phyloP scores from a whole-genome alignment of 1,140 invertebrate genomes.

The Drosophila elegans region DNA sequence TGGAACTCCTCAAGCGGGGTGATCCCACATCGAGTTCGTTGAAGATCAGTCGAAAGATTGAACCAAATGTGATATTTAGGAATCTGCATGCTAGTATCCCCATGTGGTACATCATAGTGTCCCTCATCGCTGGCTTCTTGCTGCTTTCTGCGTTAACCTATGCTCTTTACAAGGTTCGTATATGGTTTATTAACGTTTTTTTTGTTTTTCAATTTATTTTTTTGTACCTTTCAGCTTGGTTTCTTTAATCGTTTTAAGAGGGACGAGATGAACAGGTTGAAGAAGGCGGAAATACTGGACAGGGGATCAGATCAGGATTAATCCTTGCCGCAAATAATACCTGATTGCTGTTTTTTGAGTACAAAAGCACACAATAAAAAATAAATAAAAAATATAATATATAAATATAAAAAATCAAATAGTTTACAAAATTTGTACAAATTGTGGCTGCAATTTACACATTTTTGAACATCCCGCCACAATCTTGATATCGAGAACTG shows the following conservation, averaged over 20 bases:
- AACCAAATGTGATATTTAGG: constrained; percentile 74
- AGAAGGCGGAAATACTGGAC: no score
- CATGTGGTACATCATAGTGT: constrained; percentile 46
- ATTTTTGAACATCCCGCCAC: not conserved
- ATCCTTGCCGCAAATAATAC: no score
- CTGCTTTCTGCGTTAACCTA: not conserved
- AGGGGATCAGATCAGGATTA: no score
- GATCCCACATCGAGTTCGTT: constrained; percentile 30
- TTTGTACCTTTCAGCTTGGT: not conserved
- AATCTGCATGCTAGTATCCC: constrained; percentile 49
- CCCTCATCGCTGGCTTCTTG: not conserved
- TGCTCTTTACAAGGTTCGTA: not conserved
- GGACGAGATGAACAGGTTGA: not conserved
- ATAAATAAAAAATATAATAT: no score
- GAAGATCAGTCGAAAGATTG: constrained; percentile 51
- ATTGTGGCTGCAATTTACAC: not conserved
- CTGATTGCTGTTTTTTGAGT: no score
- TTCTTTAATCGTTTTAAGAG: not conserved
- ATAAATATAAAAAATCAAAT: no score
- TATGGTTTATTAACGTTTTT: not conserved
- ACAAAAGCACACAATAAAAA: no score
- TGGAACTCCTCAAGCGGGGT: constrained; percentile 47
- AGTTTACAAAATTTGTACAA: no score
- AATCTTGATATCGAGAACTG: not conserved
- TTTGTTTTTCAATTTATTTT: not conserved